Evolutionary conservation across 1,140 invertebrate genomes (phyloP), one percentile per base, ranked within the genome.

Genomic region (Tetramorium simillimum): DNA sequence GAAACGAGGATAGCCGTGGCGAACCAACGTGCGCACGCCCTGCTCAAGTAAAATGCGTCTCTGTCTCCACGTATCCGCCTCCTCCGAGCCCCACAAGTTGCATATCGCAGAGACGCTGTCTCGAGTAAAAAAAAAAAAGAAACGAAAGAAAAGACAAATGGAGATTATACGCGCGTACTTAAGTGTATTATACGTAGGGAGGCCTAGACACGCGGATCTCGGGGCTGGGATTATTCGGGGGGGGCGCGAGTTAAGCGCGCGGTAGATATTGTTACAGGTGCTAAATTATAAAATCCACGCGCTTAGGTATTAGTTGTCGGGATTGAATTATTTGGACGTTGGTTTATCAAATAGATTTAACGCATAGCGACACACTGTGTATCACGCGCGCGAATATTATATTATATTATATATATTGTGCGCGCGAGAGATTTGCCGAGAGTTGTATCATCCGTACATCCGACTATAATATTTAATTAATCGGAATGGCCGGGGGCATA

Each of bases 21-120:
- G 92, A 98, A 98, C 95, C 97, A 98, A 95, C 96, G 97, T 92
- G 97, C 97, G 92, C 97, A 98, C 95, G 97, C 97, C 93, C 97
- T 98, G 93, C 96, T 98, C 95, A 98, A 98, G 96, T 97, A 97
- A 96, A 95, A 94, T 89, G 85, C 89, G 85, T 84, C 80, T 89
- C 84, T 89, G 82, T 86, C 80, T 80, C 82, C 89, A 86, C 78
- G 78, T 63, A 86, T 72, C 86, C 86, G 87, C 70, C 95, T 95
- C 94, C 94, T 93, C 78, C 88, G 90, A 92, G 86, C 84, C 87
- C 82, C 53, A 69, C 63, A 69, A 82, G 40, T 77, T 56, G 49
- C 80, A 75, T 75, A 84, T 75, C 69, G 62, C 37, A 60, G 53
- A 84, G 80, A 84, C 53, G 53, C 24, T 21, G 63, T 82, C 58